These are phyloP conservation scores for Argya squamiceps DNA, from an alignment of 2,797 vertebrate genomes.

Conservation along the genomic window DNA sequence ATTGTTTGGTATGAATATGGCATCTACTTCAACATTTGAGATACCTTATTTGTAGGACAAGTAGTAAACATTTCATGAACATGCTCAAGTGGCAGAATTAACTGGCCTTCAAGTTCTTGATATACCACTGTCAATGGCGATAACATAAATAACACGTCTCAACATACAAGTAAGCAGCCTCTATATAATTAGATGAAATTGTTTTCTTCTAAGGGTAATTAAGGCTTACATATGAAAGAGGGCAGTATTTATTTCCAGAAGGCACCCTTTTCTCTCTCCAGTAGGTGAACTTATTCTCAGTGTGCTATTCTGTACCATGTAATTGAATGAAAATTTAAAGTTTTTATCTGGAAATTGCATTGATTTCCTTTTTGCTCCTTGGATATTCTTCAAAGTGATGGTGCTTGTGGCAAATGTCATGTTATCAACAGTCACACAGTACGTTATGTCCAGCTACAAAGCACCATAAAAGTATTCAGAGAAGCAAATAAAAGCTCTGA, in stretches of 20 bases:
- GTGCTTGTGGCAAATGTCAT: conserved; percentile 29
- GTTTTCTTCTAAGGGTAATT: background rate
- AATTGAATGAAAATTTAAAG: conserved; percentile 60
- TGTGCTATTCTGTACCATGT: conserved; percentile 12
- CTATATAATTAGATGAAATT: background rate
- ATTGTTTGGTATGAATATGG: background rate
- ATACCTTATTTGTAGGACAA: background rate
- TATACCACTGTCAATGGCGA: background rate
- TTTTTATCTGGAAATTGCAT: conserved; percentile 66
- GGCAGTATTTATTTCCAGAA: background rate
- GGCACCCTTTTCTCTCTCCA: background rate
- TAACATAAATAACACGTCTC: background rate
- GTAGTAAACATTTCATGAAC: background rate
- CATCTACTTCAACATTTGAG: background rate
- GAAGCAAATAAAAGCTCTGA: background rate
- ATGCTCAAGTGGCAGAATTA: background rate
- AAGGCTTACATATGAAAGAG: background rate
- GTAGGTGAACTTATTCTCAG: conserved; percentile 38
- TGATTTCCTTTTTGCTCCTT: conserved; percentile 67
- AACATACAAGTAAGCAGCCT: background rate
- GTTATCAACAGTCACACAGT: conserved; percentile 30
- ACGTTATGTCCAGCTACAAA: background rate
- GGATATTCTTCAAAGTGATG: conserved; percentile 58
- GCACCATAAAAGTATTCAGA: background rate
- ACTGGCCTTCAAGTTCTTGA: background rate